These are phyloP conservation scores for Melanostigma gelatinosum DNA, from an alignment of 2,113 vertebrate genomes.

Conservation along the genomic window DNA sequence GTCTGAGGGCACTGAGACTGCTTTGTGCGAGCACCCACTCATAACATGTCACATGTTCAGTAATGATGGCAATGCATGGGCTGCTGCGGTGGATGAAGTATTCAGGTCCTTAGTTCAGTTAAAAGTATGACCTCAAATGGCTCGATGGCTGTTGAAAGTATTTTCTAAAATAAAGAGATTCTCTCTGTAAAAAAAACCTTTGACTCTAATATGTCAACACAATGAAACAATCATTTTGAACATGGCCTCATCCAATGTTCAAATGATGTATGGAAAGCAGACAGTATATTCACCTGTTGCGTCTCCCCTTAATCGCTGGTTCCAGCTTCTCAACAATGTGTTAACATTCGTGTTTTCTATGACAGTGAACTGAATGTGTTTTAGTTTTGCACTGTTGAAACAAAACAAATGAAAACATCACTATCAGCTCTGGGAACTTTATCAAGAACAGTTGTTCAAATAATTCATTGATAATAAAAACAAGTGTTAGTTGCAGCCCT, in stretches of 20 bases:
- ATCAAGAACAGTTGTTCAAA: background rate
- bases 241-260: background rate
- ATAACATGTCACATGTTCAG: background rate
- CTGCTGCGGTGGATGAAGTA: background rate
- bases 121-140: background rate
- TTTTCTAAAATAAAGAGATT: background rate
- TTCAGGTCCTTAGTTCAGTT: background rate
- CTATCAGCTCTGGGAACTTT: no score
- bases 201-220: background rate
- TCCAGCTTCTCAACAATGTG: background rate
- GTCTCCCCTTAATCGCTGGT: background rate
- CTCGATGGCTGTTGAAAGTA: background rate
- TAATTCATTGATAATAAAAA: background rate
- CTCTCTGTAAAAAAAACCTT: background rate
- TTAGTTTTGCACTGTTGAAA: no score
- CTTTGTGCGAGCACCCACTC: conserved; percentile 1
- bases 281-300: no score
- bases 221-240: background rate
- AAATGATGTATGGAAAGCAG: background rate
- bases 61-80: background rate
- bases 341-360: no score
- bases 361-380: no score
- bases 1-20: background rate
- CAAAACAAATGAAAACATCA: no score
- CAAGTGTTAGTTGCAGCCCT: background rate